Base-by-base conservation (phyloP, 2,113 vertebrate genomes). In the Seriola rivoliana region DNA sequence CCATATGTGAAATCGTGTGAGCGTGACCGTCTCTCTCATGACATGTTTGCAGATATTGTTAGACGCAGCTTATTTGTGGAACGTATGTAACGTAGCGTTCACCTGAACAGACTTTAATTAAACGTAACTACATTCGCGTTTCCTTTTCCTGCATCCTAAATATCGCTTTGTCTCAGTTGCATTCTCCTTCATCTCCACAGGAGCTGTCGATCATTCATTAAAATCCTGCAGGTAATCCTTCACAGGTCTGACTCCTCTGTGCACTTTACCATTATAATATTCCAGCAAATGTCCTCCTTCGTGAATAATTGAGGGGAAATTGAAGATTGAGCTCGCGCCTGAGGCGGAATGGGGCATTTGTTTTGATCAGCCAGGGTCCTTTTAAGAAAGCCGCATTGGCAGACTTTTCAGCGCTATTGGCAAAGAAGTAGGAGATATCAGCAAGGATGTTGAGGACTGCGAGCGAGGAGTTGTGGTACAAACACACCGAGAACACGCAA, bases 291-390 rank as follows among this genome's bases (percentile, higher is more conserved):
- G 85, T 82, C 44, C 62, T 80, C 64, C 48, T n/a, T 32, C 40
- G 78, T 93, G 80, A 93, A 92, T 93, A 89, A 93, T 91, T 92
- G 68, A 93, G 78, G 71, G 29, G 70, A 66, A 82, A 74, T 23
- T 85, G 85, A 84, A 82, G 88, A 82, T 89, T 88, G 87, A 89
- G 81, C 64, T 16, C 4, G 25, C 52, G 86, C 90, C 89, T 25
- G 63, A 83, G 86, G 90, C 78, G 23, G 69, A 79, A 54, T 25
- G n/a, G 68, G 29, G 68, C 74, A 65, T 86, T 88, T 81, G 77
- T 91, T 89, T 89, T 91, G 82, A 90, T 92, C 79, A 82, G 48
- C 66, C 67, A 52, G 66, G 64, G 40, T 88, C 60, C 81, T 90
- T 87, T 89, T 65, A 77, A 75, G 73, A 85, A 46, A 21, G 59